phyloP scores from a whole-genome alignment of 2,797 vertebrate genomes.

The Apogon hyalosoma region DNA sequence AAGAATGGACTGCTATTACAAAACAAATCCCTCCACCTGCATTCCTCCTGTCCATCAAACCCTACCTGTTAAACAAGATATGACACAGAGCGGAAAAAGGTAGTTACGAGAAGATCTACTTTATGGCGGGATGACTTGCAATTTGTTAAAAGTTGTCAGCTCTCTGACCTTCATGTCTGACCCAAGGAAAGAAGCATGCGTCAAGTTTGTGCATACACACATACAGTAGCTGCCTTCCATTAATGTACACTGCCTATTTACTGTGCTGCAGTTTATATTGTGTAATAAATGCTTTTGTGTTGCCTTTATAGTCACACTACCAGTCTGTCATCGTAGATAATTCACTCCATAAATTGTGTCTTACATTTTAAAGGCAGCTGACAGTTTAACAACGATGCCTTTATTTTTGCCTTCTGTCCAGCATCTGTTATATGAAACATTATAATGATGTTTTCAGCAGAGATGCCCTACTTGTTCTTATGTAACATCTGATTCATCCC shows the following conservation, averaged over 20 bases:
- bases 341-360: slow-evolving; percentile 1
- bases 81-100: slow-evolving; percentile 61
- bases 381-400: slow-evolving; percentile 10
- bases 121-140: slow-evolving; percentile 52
- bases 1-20: slow-evolving; percentile 73
- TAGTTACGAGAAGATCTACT: slow-evolving; percentile 47
- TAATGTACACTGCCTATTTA: too few species aligned
- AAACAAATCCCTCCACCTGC: slow-evolving; percentile 74
- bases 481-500: slow-evolving; percentile 34
- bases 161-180: slow-evolving; percentile 23
- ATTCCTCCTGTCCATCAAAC: slow-evolving; percentile 79
- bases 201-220: slow-evolving; percentile 15
- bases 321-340: background rate
- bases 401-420: slow-evolving; percentile 21
- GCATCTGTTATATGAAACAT: slow-evolving; percentile 30
- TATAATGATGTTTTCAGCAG: slow-evolving; percentile 50
- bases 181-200: slow-evolving; percentile 10
- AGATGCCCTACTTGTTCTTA: slow-evolving; percentile 35
- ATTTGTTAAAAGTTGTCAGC: slow-evolving; percentile 48
- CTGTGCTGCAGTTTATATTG: too few species aligned
- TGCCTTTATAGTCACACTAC: background rate
- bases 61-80: slow-evolving; percentile 68
- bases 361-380: background rate
- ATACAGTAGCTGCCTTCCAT: too few species aligned
- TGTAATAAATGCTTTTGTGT: too few species aligned